Conservation (phyloP, 2,797 vertebrate genomes). For the Platalea minor region DNA sequence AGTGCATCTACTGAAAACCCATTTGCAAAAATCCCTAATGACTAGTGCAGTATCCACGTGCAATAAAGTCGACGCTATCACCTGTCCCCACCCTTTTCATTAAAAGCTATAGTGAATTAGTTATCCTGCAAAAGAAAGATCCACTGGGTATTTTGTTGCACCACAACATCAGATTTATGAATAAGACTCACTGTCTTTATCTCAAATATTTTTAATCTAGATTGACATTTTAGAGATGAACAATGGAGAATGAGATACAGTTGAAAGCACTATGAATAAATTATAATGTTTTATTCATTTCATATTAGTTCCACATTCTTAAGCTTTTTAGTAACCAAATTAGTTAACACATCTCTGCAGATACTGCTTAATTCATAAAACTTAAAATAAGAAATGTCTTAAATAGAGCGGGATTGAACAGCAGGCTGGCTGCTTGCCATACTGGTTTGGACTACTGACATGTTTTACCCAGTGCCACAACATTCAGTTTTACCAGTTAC, state of each 20-base stretch:
- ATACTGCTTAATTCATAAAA: background rate
- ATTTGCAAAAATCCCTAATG: background rate
- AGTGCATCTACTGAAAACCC: background rate
- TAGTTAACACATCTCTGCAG: background rate
- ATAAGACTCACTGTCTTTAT: background rate
- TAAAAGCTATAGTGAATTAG: background rate
- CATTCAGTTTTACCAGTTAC: background rate
- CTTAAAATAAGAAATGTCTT: background rate
- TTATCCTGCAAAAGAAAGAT: background rate
- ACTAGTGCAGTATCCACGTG: background rate
- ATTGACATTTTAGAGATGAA: background rate
- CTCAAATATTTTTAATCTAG: background rate
- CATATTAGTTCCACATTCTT: constrained; percentile 8
- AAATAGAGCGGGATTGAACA: background rate
- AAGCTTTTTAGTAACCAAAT: background rate
- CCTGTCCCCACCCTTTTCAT: background rate
- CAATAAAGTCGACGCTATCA: background rate
- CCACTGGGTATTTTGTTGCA: background rate
- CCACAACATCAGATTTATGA: background rate
- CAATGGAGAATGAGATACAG: background rate
- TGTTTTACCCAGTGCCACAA: background rate
- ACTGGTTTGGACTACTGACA: background rate
- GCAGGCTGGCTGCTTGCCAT: background rate
- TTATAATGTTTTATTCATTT: background rate
- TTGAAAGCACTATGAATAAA: constrained; percentile 5